Base-by-base conservation (phyloP, 2,113 vertebrate genomes). In the Micromys minutus region DNA sequence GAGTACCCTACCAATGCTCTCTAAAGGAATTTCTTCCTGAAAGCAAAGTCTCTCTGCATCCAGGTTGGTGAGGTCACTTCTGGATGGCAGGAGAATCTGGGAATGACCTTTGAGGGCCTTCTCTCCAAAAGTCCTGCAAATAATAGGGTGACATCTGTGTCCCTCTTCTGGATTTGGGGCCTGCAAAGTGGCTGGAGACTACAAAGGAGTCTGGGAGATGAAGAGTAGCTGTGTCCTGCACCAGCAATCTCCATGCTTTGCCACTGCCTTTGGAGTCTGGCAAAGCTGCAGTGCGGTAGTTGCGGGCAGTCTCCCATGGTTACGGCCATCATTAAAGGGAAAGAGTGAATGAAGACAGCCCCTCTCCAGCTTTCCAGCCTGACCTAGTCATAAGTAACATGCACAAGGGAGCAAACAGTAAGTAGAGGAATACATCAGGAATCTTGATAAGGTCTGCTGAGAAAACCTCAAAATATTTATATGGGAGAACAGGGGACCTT, bases 321-420 rank as follows among this genome's bases (percentile, higher is more conserved):
- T 34, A 39, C 74, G 47, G 34, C 31, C 29, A 15, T 19, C 15
- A 0, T 5, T 10, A n/a, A 0, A 3, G 2, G 39, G 24, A 24
- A 29, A 42, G 6, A 0, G 7, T 5, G 0, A 4, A 5, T 24
- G 34, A 24, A 19, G 4, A 13, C 1, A 45, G 24, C 26, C n/a
- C n/a, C 55, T 29, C 24, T 24, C 15, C 45, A 39, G 31, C 42
- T 75, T 42, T 22, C 55, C 29, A 59, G 19, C 47, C 31, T 47
- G 2, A 1, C 36, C 2, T 1, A 83, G n/a, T n/a, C 13, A n/a
- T 24, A 67, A 45, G 63, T 13, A 29, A 17, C 5, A 1, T 24
- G 0, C 34, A 6, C 3, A 0, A 15, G 5, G 19, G 39, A n/a
- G 24, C 29, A 0, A 10, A 24, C 39, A 55, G 89, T n/a, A 29